Evolutionary conservation across 2,113 vertebrate genomes (phyloP).

Genomic region (Phocoena sinus): DNA sequence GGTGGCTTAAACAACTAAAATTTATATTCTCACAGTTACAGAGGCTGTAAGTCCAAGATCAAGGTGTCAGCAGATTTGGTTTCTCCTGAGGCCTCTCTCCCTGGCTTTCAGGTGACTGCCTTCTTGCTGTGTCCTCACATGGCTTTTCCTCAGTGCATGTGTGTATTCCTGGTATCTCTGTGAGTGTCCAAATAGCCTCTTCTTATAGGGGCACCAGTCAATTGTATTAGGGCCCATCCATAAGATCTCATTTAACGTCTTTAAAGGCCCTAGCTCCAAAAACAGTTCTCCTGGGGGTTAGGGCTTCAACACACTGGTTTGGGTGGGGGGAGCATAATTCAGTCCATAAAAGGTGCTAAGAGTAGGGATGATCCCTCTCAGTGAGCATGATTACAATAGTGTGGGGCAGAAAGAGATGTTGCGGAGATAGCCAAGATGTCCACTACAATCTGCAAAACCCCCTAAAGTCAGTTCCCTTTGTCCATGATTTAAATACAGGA

Average conservation of each 20-base stretch:
- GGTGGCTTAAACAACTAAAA: background rate
- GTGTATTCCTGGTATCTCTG: background rate
- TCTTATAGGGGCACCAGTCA: background rate
- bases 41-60: background rate
- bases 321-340: background rate
- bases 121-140: background rate
- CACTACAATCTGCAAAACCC: background rate
- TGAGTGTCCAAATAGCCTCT: background rate
- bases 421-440: background rate
- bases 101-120: background rate
- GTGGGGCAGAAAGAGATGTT: background rate
- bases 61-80: background rate
- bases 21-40: background rate
- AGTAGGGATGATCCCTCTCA: background rate
- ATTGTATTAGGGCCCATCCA: background rate
- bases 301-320: background rate
- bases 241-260: background rate
- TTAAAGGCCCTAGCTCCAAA: background rate
- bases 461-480: background rate
- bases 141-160: background rate
- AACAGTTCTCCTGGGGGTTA: background rate
- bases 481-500: background rate
- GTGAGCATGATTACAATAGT: background rate
- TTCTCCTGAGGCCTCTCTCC: background rate
- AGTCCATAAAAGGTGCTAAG: background rate